Conservation (phyloP, 2,888 invertebrate genomes). For the Ectemnius cavifrons region DNA sequence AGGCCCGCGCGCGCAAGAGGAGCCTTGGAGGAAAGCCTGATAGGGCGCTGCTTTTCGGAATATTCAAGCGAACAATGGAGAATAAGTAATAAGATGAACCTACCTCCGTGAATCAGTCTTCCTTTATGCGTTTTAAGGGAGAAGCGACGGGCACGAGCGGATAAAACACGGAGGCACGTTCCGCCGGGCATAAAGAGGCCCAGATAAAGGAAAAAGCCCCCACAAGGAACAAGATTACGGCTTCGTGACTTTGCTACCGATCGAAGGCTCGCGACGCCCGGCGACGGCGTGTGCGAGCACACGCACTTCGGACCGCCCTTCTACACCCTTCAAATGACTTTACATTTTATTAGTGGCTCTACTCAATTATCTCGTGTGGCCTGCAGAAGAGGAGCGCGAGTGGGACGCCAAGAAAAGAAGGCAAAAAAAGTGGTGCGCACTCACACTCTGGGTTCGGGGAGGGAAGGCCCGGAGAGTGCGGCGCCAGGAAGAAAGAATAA, state of each 20-base stretch:
- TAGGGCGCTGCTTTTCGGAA: conserved; percentile 32
- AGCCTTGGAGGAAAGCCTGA: conserved; percentile 15
- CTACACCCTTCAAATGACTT: not conserved
- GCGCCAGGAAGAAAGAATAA: not conserved
- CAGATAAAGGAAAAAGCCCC: conserved; percentile 24
- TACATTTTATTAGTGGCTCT: not conserved
- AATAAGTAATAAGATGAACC: conserved; percentile 34
- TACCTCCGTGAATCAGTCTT: conserved; percentile 39
- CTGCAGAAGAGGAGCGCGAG: too few relatives aligned
- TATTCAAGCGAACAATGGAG: conserved; percentile 35
- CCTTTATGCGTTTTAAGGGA: conserved; percentile 26
- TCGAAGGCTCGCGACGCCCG: conserved; percentile 29
- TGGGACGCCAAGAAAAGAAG: too few relatives aligned
- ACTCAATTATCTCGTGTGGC: not conserved
- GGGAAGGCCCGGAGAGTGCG: not conserved
- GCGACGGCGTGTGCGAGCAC: conserved; percentile 7
- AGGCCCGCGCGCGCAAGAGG: not conserved
- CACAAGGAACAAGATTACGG: conserved; percentile 33
- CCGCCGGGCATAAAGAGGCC: conserved; percentile 21
- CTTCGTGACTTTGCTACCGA: conserved; percentile 49
- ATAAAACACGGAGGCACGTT: conserved; percentile 35
- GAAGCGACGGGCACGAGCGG: conserved; percentile 20
- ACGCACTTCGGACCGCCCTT: not conserved
- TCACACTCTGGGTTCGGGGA: not conserved
- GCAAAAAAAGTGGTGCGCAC: too few relatives aligned